Evolutionary conservation across 2,113 vertebrate genomes (phyloP), one percentile per base, ranked within the genome.

Genomic region (Arizona elegans): DNA sequence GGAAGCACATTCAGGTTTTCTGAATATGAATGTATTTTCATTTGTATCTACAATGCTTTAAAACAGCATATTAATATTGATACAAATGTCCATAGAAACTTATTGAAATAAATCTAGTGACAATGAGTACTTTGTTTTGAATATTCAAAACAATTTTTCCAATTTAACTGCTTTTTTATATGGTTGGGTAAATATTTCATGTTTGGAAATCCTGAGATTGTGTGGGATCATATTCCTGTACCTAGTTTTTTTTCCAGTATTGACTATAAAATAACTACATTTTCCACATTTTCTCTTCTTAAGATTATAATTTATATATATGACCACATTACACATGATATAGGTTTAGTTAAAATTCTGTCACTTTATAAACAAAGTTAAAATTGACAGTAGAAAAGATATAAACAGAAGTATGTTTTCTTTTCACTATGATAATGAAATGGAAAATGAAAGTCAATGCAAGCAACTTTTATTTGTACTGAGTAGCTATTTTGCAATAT

Each of bases 351-450:
- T 13, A 54, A 70, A 92, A 24, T 33, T 50, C 24, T 89, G 56
- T 26, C 3, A 13, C 0, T 89, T 92, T 55, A 59, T 4, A 29
- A 81, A 75, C 81, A 0, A n/a, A 70, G 19, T 19, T 43, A 87
- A 54, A 88, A n/a, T 58, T 2, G 6, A 54, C 7, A 65, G 3
- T 56, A 50, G 13, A 0, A 24, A 38, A 58, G 56, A 2, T 59
- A 33, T 0, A 0, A n/a, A 19, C 85, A 0, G 54, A 55, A 92
- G 29, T 54, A 9, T 19, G 38, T n/a, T n/a, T 91, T 65, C 58
- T 58, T 0, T 88, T 19, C 50, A 86, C 75, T 93, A 6, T 11
- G 1, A 1, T 87, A 12, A 19, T 59, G 21, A n/a, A 12, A 43
- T 5, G 54, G 3, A 85, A 91, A 90, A 0, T 1, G 3, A 87